Evolutionary conservation across 2,113 vertebrate species (phyloP), one percentile per base, ranked within the genome.

Genomic region (Amphiprion percula): DNA sequence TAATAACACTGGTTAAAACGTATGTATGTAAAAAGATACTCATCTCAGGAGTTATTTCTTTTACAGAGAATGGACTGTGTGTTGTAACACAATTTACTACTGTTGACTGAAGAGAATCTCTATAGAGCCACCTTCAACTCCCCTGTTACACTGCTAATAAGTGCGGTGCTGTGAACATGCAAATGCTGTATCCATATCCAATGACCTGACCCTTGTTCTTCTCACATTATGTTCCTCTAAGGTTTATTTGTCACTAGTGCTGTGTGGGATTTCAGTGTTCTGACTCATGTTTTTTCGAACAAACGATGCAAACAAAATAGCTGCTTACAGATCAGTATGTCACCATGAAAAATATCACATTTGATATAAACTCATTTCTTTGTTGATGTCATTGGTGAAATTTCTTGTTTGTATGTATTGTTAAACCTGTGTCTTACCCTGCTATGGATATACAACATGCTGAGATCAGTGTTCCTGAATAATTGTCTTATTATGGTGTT

Each of bases 31-130:
- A 52, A 2, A 68, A 74, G 24, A 76, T 59, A 77, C 68, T 80
- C 85, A 88, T 88, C 85, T 91, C 90, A 90, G 86, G 82, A 82
- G 74, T 80, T 66, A 26, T 86, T 90, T 89, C 14, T 61, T 80
- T 70, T 78, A 44, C 53, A 78, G 52, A 69, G 28, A 75, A 50
- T 63, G 56, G 59, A 30, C 53, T 58, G 10, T 68, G 74, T 75
- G 54, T 77, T 73, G 33, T 74, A 74, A 82, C 77, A 83, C 68
- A 80, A 79, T 81, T 56, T 81, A 64, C 64, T 73, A 65, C 65
- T 59, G 66, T 54, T 75, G 69, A 80, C 61, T 64, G 71, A 69
- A 70, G 55, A 82, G 33, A 77, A 74, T 50, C 61, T 77, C 46
- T 74, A 15, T 24, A 49, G 59, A 83, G 53, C 49, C 74, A 79